Conservation (phyloP, 2,888 invertebrate genomes). For the Aproaerema taeniolella region DNA sequence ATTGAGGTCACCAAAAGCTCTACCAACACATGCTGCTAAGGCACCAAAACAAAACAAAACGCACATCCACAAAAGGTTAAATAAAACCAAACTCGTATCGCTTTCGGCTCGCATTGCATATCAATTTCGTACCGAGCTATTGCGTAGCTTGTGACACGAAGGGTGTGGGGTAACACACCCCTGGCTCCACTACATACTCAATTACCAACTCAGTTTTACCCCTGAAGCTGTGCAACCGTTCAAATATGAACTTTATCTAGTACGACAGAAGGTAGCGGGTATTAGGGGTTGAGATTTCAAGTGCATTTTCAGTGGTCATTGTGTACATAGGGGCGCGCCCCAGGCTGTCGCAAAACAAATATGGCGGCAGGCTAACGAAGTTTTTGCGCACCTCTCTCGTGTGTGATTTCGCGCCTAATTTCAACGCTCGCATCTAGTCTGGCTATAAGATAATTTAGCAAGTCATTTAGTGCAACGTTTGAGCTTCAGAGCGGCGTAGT, state of each 20-base stretch:
- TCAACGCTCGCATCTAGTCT: conserved; percentile 37
- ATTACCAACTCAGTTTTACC: conserved; percentile 44
- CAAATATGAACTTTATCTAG: too few species aligned
- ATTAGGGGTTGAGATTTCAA: conserved; percentile 15
- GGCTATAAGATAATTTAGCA: conserved; percentile 27
- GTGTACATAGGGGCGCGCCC: conserved; percentile 74
- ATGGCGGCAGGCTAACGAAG: conserved; percentile 71
- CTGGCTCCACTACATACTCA: conserved; percentile 55
- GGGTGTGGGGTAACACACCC: conserved; percentile 67
- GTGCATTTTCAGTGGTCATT: conserved; percentile 37
- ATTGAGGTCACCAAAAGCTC: too few species aligned
- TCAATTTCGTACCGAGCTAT: conserved; percentile 68
- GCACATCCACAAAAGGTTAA: too few species aligned
- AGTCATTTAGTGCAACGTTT: too few species aligned
- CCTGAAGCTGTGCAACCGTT: conserved; percentile 26
- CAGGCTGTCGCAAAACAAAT: conserved; percentile 68
- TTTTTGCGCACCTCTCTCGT: conserved; percentile 67
- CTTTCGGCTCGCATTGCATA: conserved; percentile 66
- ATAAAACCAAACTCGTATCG: conserved; percentile 36
- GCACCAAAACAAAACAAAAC: too few species aligned
- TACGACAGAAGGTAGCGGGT: too few species aligned
- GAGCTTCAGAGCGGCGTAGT: too few species aligned
- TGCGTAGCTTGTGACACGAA: conserved; percentile 64
- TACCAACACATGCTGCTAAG: too few species aligned
- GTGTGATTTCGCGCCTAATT: conserved; percentile 75